Conservation (phyloP, 2,113 vertebrate genomes). For the Falcunculus frontatus region DNA sequence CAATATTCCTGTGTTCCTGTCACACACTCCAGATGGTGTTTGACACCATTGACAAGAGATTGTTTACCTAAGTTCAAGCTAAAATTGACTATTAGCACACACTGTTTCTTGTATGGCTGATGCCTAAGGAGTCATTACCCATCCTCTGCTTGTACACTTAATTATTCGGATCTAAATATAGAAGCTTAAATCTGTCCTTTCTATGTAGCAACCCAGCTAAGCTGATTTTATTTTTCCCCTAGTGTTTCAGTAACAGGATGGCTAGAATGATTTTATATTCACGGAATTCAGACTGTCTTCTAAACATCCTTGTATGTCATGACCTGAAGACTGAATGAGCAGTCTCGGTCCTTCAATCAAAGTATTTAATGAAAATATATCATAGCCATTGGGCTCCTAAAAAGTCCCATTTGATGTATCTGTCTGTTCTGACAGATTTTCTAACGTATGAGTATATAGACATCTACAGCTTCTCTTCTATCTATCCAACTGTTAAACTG, state of each 20-base stretch:
- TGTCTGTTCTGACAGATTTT: background rate
- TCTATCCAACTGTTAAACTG: background rate
- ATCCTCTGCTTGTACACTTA: background rate
- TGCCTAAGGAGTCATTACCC: background rate
- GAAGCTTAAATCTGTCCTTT: background rate
- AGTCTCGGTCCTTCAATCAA: background rate
- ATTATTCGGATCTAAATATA: background rate
- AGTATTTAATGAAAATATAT: background rate
- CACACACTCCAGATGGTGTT: background rate
- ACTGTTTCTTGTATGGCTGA: background rate
- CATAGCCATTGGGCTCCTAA: background rate
- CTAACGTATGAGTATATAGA: background rate
- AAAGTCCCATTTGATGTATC: background rate
- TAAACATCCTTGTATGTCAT: background rate
- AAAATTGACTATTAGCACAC: background rate
- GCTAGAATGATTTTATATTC: background rate
- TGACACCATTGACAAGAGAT: background rate
- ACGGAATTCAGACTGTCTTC: background rate
- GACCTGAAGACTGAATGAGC: background rate
- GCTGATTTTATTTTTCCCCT: background rate
- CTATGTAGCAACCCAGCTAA: background rate
- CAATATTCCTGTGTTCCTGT: background rate
- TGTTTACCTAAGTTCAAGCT: constrained; percentile 24
- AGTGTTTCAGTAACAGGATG: background rate
- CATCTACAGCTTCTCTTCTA: background rate